Percentiles rank a stretch among this genome's conserved stretches.
Evolutionary conservation across 2,888 invertebrate species (phyloP).

Genomic region (Acanthosepion esculentum): DNA sequence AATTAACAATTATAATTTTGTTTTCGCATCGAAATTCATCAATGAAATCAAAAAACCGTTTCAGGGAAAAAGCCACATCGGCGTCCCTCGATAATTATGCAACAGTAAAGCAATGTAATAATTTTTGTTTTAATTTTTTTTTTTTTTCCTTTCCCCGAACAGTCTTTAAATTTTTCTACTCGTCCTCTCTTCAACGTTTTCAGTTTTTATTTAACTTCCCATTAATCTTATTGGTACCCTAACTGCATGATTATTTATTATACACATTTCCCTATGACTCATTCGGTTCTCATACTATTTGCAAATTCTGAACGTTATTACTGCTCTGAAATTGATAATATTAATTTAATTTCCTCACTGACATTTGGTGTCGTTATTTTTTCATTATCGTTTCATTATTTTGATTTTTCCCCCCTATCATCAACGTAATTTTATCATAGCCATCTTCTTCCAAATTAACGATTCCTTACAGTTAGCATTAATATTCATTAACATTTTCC

Average conservation of each 20-base stretch:
- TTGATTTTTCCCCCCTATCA: neutral
- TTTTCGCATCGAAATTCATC: neutral
- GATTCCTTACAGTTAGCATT: neutral
- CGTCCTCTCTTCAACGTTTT: neutral
- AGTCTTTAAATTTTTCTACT: neutral
- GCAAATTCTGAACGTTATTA: neutral
- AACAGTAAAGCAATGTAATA: neutral
- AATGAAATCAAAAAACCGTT: neutral
- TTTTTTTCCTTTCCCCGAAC: neutral
- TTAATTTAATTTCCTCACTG: neutral
- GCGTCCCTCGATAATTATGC: neutral
- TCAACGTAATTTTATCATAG: neutral
- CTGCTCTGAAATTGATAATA: neutral
- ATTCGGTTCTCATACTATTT: neutral
- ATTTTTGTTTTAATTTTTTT: neutral
- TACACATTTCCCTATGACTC: neutral
- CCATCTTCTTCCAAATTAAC: neutral
- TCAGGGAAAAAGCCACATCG: neutral
- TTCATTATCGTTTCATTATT: neutral
- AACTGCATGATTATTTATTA: neutral
- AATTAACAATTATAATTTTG: conserved; percentile 21
- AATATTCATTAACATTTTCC: neutral
- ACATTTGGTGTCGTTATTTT: neutral
- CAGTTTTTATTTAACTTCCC: neutral
- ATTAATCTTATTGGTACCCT: neutral